Evolutionary conservation across 1,140 invertebrate genomes (phyloP).

Genomic region (Drosophila nikananu): DNA sequence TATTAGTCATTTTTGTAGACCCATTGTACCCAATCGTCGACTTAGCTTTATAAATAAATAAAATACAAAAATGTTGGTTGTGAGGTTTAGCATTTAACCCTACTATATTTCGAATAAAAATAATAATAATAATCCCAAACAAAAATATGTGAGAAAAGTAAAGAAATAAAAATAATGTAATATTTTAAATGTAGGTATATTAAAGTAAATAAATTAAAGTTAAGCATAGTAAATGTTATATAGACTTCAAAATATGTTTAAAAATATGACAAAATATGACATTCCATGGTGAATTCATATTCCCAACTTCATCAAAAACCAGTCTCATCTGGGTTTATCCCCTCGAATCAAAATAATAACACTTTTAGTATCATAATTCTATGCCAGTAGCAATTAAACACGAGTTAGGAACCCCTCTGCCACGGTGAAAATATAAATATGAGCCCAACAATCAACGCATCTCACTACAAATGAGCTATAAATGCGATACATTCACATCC

Average conservation of each 20-base stretch:
- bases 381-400: slow-evolving; percentile 8
- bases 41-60: not conserved
- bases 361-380: not conserved
- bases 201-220: not conserved
- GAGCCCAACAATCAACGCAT: slow-evolving; percentile 9
- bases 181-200: not conserved
- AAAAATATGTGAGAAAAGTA: not conserved
- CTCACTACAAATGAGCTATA: slow-evolving; percentile 36
- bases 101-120: too few species aligned
- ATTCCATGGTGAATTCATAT: fast-evolving
- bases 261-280: not conserved
- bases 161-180: not conserved
- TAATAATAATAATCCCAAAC: not conserved
- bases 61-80: not conserved
- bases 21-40: not conserved
- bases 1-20: not conserved
- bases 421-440: slow-evolving; percentile 16
- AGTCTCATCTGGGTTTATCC: not conserved
- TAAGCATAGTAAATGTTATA: not conserved
- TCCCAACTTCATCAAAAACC: not conserved
- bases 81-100: too few species aligned
- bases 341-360: slow-evolving; percentile 1
- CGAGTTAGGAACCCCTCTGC: slow-evolving; percentile 4
- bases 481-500: slow-evolving; percentile 30
- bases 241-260: not conserved